Base-by-base conservation (phyloP, 1,140 invertebrate species). In the Glomeris maerens region DNA sequence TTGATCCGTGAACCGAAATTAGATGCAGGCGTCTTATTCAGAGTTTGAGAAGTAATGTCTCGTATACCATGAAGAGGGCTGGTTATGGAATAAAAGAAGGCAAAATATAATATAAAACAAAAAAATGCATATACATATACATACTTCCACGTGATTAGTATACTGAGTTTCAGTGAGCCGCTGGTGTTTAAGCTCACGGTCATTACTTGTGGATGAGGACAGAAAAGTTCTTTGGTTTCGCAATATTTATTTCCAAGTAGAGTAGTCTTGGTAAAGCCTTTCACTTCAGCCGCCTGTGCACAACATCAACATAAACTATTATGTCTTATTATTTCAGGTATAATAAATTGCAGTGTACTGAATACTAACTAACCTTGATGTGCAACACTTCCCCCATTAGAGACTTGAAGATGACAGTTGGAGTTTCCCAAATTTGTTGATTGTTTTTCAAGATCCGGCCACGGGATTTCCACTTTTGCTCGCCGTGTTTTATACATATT, bases 111-210 rank as follows among this genome's bases (percentile, higher is more conserved):
- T 17, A 42, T 7, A 13, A 42, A 42, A 42, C 21, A 42, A 42
- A 42, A 13, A 42, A 4, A 42, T 36, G 20, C 10, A 36, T 36
- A 36, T 13, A 36, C 0, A 25, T 10, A 36, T 47, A 66, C 74
- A 70, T 64, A 76, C 74, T 76, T 72, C 77, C 77, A 79, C 4
- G 73, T 72, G 47, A 78, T 71, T 29, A 80, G 62, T 47, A 79
- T 57, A 55, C 74, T 75, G 29, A 80, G 65, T 65, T 79, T 79
- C 27, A 79, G 64, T n/a, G 75, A 75, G 47, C 77, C 78, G 54
- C 69, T 74, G 14, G 71, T 64, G 61, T 79, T 80, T 50, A 80
- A 64, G 60, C 75, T 77, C 60, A 79, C 72, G 2, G 77, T 78
- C 72, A 79, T 75, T 22, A 78, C 62, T 58, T 79, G 78, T n/a